These are phyloP conservation scores for Drepana arcuata DNA, from an alignment of 1,140 invertebrate species.

Conservation along the genomic window DNA sequence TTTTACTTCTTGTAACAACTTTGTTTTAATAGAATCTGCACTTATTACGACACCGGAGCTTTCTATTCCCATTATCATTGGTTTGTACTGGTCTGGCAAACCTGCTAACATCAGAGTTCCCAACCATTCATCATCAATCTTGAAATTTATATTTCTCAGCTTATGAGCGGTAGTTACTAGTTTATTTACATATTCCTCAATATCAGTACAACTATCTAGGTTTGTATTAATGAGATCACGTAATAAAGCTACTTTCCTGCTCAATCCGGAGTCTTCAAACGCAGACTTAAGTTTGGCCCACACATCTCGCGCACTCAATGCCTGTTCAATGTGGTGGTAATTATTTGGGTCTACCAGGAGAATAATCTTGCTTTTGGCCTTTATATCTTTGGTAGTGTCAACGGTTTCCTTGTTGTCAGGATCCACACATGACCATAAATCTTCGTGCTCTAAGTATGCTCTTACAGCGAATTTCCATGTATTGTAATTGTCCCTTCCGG, in stretches of 20 bases:
- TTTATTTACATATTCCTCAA: slow-evolving; percentile 41
- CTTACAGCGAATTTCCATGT: slow-evolving; percentile 15
- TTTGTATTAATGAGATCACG: slow-evolving; percentile 24
- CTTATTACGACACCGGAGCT: slow-evolving; percentile 22
- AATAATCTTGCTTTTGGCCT: slow-evolving; percentile 29
- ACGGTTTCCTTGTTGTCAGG: no score
- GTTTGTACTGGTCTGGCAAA: slow-evolving; percentile 24
- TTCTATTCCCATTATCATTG: slow-evolving; percentile 33
- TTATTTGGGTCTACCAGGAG: slow-evolving; percentile 34
- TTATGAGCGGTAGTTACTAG: slow-evolving; percentile 37
- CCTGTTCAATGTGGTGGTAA: slow-evolving; percentile 15
- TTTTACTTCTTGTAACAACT: no score
- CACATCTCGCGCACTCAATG: slow-evolving; percentile 19
- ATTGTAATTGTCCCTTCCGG: slow-evolving; percentile 11
- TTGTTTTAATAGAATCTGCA: slow-evolving; percentile 38
- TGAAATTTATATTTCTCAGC: slow-evolving; percentile 29
- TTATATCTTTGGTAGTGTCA: slow-evolving; percentile 18
- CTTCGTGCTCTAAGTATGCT: slow-evolving; percentile 9
- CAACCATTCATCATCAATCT: slow-evolving; percentile 36
- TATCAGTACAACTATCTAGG: slow-evolving; percentile 22
- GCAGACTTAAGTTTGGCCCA: slow-evolving; percentile 27
- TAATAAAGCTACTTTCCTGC: slow-evolving; percentile 36
- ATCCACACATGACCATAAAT: slow-evolving; percentile 18
- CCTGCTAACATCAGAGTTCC: slow-evolving; percentile 37
- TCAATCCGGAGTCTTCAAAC: slow-evolving; percentile 38